phyloP scores from a whole-genome alignment of 2,888 invertebrate species.

The Cryptocephalus moraei region DNA sequence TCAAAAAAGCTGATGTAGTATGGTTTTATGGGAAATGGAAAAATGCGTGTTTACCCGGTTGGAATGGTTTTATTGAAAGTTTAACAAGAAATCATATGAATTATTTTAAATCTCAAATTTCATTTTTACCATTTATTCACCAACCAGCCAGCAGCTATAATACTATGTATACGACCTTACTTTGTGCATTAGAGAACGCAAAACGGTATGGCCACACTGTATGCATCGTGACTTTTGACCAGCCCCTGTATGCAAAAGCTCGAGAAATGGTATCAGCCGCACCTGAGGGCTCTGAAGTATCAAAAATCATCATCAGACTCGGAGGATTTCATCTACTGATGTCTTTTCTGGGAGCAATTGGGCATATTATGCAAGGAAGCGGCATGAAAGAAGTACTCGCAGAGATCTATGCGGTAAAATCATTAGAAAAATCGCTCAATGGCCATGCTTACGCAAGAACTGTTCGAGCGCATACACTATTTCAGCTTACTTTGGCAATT shows the following conservation, averaged over 20 bases:
- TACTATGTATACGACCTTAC: conserved; percentile 15
- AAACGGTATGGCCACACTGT: conserved; percentile 12
- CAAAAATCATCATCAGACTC: conserved; percentile 25
- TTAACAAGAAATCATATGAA: conserved; percentile 7
- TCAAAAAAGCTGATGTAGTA: conserved; percentile 17
- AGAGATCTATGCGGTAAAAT: conserved; percentile 18
- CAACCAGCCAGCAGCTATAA: conserved; percentile 4
- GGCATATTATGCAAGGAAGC: conserved; percentile 32
- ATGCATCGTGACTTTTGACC: conserved; percentile 12
- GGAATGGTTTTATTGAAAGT: conserved; percentile 9
- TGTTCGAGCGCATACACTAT: conserved; percentile 20
- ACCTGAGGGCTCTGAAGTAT: conserved; percentile 18
- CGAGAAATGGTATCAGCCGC: conserved; percentile 8
- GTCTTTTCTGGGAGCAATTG: conserved; percentile 31
- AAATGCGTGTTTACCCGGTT: conserved; percentile 3
- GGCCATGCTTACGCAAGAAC: conserved; percentile 24
- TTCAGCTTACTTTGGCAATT: conserved; percentile 25
- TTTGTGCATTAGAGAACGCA: conserved; percentile 14
- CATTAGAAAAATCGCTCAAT: conserved; percentile 23
- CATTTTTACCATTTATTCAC: conserved; percentile 3
- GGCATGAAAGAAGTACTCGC: conserved; percentile 26
- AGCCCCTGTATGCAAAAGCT: conserved; percentile 10
- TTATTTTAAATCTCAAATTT: conserved; percentile 9
- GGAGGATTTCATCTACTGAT: conserved; percentile 26
- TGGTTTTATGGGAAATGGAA: conserved; percentile 23